Percentiles rank a stretch among this genome's conserved stretches.
phyloP scores from a whole-genome alignment of 2,888 invertebrate species.

The Balanococcus diminutus region DNA sequence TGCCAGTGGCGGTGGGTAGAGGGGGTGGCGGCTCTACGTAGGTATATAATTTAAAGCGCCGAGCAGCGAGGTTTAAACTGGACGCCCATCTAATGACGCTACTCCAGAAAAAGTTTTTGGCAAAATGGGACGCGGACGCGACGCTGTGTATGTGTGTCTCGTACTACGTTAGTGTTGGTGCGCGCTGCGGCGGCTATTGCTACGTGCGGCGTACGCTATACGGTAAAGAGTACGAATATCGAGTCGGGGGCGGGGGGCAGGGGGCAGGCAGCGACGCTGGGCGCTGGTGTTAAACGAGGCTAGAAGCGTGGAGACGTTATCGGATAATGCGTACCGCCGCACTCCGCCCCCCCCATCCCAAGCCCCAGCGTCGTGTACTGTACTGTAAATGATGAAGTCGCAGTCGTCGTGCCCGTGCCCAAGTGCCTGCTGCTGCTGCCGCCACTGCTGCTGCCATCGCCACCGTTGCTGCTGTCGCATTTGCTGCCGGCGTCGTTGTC shows the following conservation, averaged over 20 bases:
- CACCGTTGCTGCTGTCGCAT: neutral
- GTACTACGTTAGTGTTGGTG: too few relatives aligned
- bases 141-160: neutral
- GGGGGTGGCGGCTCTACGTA: neutral
- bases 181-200: neutral
- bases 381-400: neutral
- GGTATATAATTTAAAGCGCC: constrained; percentile 49
- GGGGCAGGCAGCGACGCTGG: neutral
- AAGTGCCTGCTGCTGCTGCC: neutral
- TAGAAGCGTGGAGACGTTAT: constrained; percentile 43
- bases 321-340: constrained; percentile 47
- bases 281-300: constrained; percentile 33
- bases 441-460: neutral
- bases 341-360: neutral
- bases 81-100: constrained; percentile 47
- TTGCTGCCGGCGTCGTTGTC: neutral
- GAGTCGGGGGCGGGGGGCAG: too few relatives aligned
- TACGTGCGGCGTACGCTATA: too few relatives aligned
- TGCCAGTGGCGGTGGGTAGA: neutral
- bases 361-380: neutral
- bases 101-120: constrained; percentile 51
- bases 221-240: too few relatives aligned
- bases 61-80: constrained; percentile 49
- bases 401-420: neutral
- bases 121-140: neutral